Evolutionary conservation across 2,113 vertebrate genomes (phyloP).

Genomic region (Grantiella picta): DNA sequence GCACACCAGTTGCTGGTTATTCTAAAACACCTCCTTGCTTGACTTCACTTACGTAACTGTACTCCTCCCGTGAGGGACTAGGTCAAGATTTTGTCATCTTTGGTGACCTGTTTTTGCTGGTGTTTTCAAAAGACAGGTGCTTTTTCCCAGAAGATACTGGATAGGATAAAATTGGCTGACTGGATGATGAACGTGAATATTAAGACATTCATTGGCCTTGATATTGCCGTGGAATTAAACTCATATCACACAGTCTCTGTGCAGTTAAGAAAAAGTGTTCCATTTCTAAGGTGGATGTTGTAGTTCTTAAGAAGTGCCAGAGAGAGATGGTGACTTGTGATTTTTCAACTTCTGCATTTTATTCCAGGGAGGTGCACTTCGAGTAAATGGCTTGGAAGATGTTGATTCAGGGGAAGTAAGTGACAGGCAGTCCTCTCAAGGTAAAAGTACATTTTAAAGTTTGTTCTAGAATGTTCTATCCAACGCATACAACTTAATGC

Average conservation of each 20-base stretch:
- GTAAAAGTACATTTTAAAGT: slow-evolving; percentile 28
- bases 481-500: background rate
- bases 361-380: slow-evolving; percentile 40
- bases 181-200: background rate
- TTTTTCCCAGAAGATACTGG: background rate
- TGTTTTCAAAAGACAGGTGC: background rate
- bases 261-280: background rate
- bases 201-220: background rate
- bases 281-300: background rate
- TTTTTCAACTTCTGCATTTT: background rate
- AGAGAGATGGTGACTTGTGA: background rate
- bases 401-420: background rate
- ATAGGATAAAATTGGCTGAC: background rate
- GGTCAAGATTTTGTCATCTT: background rate
- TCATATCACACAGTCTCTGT: background rate
- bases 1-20: background rate
- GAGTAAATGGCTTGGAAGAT: background rate
- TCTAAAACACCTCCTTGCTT: background rate
- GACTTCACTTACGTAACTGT: background rate
- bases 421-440: slow-evolving; percentile 7
- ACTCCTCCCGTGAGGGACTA: background rate
- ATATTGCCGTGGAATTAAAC: background rate
- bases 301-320: background rate
- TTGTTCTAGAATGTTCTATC: background rate
- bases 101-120: background rate